Conservation (phyloP, 2,888 invertebrate species). For the Scaptomyza flava region DNA sequence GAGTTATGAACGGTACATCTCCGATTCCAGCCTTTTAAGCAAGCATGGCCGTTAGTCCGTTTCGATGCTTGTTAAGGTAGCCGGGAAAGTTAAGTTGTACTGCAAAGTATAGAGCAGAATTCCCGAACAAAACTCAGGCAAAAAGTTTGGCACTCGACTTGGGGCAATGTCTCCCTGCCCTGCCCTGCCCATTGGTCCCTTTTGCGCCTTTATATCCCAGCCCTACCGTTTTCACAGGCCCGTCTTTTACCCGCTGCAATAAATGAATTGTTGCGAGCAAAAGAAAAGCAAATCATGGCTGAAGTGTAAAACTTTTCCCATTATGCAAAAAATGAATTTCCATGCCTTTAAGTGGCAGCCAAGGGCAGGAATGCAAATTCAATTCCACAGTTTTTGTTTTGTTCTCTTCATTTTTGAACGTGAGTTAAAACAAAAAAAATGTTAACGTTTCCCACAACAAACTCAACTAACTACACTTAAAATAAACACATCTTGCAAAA, state of each 20-base stretch:
- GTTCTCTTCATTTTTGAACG: not conserved
- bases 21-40: slow-evolving; percentile 5
- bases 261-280: slow-evolving; percentile 64
- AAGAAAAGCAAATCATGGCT: slow-evolving; percentile 70
- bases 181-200: not conserved
- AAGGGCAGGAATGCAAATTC: slow-evolving; percentile 42
- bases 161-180: slow-evolving; percentile 9
- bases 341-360: slow-evolving; percentile 61
- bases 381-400: slow-evolving; percentile 28
- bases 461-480: not conserved
- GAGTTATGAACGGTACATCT: not conserved
- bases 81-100: slow-evolving; percentile 41
- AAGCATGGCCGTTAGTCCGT: slow-evolving; percentile 44
- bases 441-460: slow-evolving; percentile 1
- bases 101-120: slow-evolving; percentile 24
- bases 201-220: not conserved
- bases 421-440: slow-evolving; percentile 5
- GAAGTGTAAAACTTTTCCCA: slow-evolving; percentile 77
- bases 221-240: slow-evolving; percentile 26
- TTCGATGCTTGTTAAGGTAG: slow-evolving; percentile 19
- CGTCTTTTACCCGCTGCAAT: slow-evolving; percentile 69
- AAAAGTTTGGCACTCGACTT: slow-evolving; percentile 64
- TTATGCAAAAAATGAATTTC: slow-evolving; percentile 77
- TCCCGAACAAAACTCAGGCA: slow-evolving; percentile 35
- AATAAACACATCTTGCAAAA: not conserved